These are phyloP conservation scores for Gari tellinella DNA, from an alignment of 2,888 invertebrate species.

Conservation along the genomic window DNA sequence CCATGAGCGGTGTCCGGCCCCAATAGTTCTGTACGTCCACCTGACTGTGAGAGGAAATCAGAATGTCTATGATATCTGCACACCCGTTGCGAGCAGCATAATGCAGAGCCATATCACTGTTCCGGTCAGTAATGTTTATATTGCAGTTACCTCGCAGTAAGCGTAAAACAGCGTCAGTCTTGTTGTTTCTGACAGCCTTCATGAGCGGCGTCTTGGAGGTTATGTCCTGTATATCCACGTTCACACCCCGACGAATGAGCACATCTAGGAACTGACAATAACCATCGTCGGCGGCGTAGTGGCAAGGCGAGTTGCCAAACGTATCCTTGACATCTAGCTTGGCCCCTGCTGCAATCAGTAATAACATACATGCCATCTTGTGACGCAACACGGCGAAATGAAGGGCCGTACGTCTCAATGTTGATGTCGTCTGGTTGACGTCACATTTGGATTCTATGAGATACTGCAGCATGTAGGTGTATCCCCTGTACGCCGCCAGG, in stretches of 20 bases:
- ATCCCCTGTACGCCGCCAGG: conserved; percentile 82
- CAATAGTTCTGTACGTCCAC: conserved; percentile 84
- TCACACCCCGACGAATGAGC: conserved; percentile 80
- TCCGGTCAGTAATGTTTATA: conserved; percentile 83
- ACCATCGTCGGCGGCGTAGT: conserved; percentile 84
- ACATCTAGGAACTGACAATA: conserved; percentile 82
- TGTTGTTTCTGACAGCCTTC: conserved; percentile 84
- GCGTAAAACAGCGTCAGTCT: conserved; percentile 82
- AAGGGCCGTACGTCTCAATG: conserved; percentile 82
- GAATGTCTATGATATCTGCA: conserved; percentile 80
- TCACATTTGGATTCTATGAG: conserved; percentile 82
- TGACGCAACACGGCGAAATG: conserved; percentile 84
- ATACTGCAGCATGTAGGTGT: conserved; percentile 82
- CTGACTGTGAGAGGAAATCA: conserved; percentile 81
- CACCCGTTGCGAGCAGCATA: conserved; percentile 83
- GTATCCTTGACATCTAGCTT: conserved; percentile 83
- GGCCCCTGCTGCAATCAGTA: conserved; percentile 82
- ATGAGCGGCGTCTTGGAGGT: conserved; percentile 84
- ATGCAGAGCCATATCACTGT: conserved; percentile 83
- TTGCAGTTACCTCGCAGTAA: conserved; percentile 79
- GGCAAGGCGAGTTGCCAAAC: conserved; percentile 83
- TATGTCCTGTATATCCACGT: conserved; percentile 83
- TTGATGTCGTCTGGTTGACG: conserved; percentile 82
- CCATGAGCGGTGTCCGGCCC: conserved; percentile 84
- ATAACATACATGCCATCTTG: conserved; percentile 83